Evolutionary conservation across 2,888 invertebrate species (phyloP).

Genomic region (Trissolcus brochymenae): DNA sequence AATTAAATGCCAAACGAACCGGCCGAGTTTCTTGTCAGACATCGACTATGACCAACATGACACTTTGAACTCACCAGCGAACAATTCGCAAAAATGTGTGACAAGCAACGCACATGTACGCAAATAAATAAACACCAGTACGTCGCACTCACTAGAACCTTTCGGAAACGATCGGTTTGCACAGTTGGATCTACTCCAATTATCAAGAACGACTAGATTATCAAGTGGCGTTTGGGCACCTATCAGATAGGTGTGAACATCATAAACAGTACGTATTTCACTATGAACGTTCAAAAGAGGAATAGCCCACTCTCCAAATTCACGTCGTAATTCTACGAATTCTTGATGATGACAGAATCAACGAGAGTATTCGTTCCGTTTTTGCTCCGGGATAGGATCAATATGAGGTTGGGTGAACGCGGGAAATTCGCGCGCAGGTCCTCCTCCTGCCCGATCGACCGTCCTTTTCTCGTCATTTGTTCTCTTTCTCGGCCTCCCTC

Average conservation of each 20-base stretch:
- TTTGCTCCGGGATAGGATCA: slow-evolving; percentile 73
- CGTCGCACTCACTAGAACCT: slow-evolving; percentile 28
- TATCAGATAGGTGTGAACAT: slow-evolving; percentile 51
- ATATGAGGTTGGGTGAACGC: slow-evolving; percentile 76
- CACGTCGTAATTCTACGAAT: slow-evolving; percentile 69
- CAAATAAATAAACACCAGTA: slow-evolving; percentile 51
- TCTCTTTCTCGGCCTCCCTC: slow-evolving; percentile 50
- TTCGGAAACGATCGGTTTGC: slow-evolving; percentile 7
- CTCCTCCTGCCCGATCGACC: slow-evolving; percentile 61
- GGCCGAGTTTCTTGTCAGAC: slow-evolving; percentile 9
- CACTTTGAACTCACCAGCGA: slow-evolving; percentile 18
- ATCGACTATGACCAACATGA: not conserved
- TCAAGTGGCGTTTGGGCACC: slow-evolving; percentile 40
- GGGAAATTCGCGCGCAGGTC: slow-evolving; percentile 77
- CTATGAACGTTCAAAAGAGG: slow-evolving; percentile 18
- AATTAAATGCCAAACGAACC: slow-evolving; percentile 39
- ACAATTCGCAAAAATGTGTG: slow-evolving; percentile 5
- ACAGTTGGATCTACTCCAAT: slow-evolving; percentile 42
- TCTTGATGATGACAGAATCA: slow-evolving; percentile 62
- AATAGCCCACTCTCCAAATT: slow-evolving; percentile 54
- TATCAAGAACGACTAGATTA: slow-evolving; percentile 35
- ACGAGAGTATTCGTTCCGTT: slow-evolving; percentile 59
- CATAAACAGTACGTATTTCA: slow-evolving; percentile 43
- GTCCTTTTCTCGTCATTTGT: slow-evolving; percentile 39
- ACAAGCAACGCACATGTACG: slow-evolving; percentile 34